phyloP scores from a whole-genome alignment of 2,113 vertebrate species.

The Cromileptes altivelis region DNA sequence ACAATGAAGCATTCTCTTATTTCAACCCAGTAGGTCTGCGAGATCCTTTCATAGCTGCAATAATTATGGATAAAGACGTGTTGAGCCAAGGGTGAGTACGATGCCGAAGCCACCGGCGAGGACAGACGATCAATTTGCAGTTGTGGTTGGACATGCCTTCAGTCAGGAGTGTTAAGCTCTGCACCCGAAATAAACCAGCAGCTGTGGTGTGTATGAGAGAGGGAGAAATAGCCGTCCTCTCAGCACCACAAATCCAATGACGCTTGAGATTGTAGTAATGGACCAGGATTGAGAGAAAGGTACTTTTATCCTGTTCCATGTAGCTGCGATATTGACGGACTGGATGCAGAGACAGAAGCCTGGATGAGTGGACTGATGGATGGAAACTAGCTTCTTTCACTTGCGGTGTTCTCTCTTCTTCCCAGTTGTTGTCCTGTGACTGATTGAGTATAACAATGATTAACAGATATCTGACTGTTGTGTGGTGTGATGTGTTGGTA shows the following conservation, averaged over 20 bases:
- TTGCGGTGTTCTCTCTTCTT: background rate
- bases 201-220: constrained; percentile 42
- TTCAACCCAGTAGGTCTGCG: background rate
- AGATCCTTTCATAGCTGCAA: constrained; percentile 4
- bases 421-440: background rate
- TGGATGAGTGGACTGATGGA: background rate
- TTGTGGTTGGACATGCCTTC: constrained; percentile 65
- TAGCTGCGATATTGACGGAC: constrained; percentile 10
- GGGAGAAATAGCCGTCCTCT: constrained; percentile 49
- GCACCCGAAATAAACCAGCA: constrained; percentile 75
- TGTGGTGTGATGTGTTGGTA: background rate
- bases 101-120: constrained; percentile 39
- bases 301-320: constrained; percentile 57
- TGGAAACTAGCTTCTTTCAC: constrained; percentile 27
- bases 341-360: constrained; percentile 8
- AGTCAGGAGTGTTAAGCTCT: constrained; percentile 60
- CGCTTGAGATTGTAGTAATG: constrained; percentile 36
- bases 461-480: background rate
- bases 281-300: constrained; percentile 34
- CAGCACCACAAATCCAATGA: constrained; percentile 62
- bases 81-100: constrained; percentile 36
- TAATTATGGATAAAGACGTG: constrained; percentile 25
- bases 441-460: background rate
- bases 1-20: background rate
- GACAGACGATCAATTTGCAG: constrained; percentile 73